These are phyloP conservation scores for Oxyscelio sp. DNA, from an alignment of 2,888 invertebrate species.

Conservation along the genomic window DNA sequence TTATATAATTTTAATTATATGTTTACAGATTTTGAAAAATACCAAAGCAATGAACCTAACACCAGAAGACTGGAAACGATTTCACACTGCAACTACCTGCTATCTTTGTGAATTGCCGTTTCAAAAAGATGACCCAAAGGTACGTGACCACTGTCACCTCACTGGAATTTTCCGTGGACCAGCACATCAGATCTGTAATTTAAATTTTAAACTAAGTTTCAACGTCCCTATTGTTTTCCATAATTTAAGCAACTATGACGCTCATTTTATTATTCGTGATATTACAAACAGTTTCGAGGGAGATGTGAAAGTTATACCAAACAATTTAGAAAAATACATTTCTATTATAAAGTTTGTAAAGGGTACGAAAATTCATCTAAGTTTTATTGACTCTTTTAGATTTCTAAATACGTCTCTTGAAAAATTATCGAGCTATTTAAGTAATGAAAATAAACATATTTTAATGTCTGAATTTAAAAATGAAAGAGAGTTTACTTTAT, in stretches of 20 bases:
- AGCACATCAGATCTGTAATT: conserved; percentile 70
- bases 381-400: conserved; percentile 46
- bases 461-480: conserved; percentile 3
- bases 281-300: conserved; percentile 57
- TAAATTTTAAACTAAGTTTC: conserved; percentile 58
- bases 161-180: conserved; percentile 64
- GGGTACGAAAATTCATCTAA: conserved; percentile 9
- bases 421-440: conserved; percentile 26
- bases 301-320: conserved; percentile 77
- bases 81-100: conserved; percentile 11
- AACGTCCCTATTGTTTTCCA: conserved; percentile 76
- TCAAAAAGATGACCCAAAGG: neutral
- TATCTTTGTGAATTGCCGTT: conserved; percentile 36
- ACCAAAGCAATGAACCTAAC: conserved; percentile 15
- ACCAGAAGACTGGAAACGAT: conserved; percentile 7
- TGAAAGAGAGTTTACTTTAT: conserved; percentile 40
- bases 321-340: conserved; percentile 83
- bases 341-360: conserved; percentile 33
- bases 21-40: conserved; percentile 9
- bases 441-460: conserved; percentile 21
- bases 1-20: neutral
- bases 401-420: conserved; percentile 31
- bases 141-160: conserved; percentile 33
- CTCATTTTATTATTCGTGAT: conserved; percentile 39
- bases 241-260: conserved; percentile 75